A percentile compares a stretch with the other conserved stretches of the same genome.
Conservation (phyloP, 2,888 invertebrate species). For the Hymenopus coronatus region DNA sequence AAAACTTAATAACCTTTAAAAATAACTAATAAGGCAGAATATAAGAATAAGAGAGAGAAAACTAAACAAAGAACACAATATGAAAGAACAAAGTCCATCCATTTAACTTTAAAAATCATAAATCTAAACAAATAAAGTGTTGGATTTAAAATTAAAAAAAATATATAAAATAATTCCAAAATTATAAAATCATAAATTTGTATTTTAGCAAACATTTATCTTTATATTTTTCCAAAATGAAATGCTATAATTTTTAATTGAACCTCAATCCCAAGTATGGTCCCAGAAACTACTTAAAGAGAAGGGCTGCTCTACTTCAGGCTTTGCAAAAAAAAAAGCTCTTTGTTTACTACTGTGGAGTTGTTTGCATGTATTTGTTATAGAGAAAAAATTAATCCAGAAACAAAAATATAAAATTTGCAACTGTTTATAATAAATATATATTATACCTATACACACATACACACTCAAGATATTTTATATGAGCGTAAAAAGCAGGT, state of each 20-base stretch:
- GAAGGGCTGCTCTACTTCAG: background rate
- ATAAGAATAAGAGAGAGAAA: no score
- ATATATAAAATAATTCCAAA: no score
- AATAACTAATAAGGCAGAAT: no score
- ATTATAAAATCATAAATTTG: no score
- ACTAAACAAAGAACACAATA: no score
- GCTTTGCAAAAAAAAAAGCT: background rate
- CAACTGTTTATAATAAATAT: background rate
- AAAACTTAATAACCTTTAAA: no score
- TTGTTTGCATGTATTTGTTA: background rate
- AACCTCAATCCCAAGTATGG: background rate
- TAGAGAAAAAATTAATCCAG: background rate
- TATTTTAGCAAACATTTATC: no score
- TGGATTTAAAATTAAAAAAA: no score
- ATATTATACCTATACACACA: background rate
- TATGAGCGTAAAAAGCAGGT: background rate
- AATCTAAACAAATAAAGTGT: no score
- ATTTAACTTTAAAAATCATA: no score
- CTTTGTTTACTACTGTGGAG: background rate
- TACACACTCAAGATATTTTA: background rate
- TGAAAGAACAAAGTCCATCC: no score
- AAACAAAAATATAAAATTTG: background rate
- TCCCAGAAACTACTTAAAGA: background rate
- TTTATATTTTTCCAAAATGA: no score
- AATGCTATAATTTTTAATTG: background rate